These are phyloP conservation scores for Leptothorax acervorum DNA, from an alignment of 2,888 invertebrate species.

Conservation along the genomic window DNA sequence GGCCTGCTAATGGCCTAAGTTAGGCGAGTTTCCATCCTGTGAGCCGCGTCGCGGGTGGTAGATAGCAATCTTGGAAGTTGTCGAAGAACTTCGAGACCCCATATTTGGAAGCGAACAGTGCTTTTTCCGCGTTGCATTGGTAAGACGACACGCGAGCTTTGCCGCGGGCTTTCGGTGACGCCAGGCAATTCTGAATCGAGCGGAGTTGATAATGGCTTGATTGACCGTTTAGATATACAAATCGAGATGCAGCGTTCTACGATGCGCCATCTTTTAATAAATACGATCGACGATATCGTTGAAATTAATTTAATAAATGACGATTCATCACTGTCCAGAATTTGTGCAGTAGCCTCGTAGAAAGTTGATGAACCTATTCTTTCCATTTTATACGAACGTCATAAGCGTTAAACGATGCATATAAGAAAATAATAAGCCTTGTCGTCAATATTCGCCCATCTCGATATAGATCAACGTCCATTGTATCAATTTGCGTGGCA, in stretches of 20 bases:
- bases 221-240: conserved; percentile 67
- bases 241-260: not conserved
- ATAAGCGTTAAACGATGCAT: not conserved
- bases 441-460: conserved; percentile 20
- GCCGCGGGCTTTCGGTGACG: conserved; percentile 51
- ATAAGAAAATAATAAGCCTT: conserved; percentile 46
- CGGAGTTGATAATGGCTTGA: conserved; percentile 55
- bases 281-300: not conserved
- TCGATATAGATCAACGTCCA: conserved; percentile 30
- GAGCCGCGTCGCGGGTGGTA: conserved; percentile 55
- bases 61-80: conserved; percentile 70
- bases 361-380: not conserved
- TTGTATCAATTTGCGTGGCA: conserved; percentile 38
- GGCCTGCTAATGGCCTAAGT: conserved; percentile 75
- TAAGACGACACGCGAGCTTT: conserved; percentile 60
- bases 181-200: conserved; percentile 56
- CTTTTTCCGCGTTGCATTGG: conserved; percentile 28
- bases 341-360: not conserved
- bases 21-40: conserved; percentile 69
- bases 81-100: conserved; percentile 62
- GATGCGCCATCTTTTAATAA: not conserved
- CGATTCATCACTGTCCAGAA: not conserved
- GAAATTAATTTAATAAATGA: not conserved
- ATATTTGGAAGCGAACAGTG: conserved; percentile 3
- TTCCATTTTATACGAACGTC: not conserved